Conservation (phyloP, 2,888 invertebrate species). For the Morpho achilles region DNA sequence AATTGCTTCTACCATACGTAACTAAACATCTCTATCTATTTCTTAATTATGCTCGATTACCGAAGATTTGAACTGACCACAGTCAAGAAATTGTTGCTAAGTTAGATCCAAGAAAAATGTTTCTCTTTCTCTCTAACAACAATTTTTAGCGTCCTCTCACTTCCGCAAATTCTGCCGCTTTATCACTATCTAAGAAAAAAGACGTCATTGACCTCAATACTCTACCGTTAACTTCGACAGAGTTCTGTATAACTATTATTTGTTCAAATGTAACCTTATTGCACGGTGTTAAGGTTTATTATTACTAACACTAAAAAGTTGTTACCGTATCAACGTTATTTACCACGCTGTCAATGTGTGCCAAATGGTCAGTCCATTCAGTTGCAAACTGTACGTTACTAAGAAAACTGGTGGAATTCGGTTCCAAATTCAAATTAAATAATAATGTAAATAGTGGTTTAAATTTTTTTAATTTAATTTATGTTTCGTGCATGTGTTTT, state of each 20-base stretch:
- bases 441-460: conserved; percentile 1
- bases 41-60: no score
- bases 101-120: conserved; percentile 30
- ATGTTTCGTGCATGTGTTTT: conserved; percentile 14
- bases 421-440: conserved; percentile 18
- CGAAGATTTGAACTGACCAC: conserved; percentile 39
- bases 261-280: conserved; percentile 27
- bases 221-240: conserved; percentile 33
- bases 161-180: conserved; percentile 53
- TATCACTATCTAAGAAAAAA: conserved; percentile 55
- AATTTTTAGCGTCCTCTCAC: conserved; percentile 39
- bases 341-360: conserved; percentile 33
- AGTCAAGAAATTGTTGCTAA: conserved; percentile 36
- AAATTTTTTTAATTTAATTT: conserved; percentile 8
- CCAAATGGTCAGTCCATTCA: conserved; percentile 44
- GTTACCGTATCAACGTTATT: conserved; percentile 27
- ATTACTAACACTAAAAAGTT: conserved; percentile 31
- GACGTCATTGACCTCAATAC: conserved; percentile 75
- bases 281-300: conserved; percentile 17
- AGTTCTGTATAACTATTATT: conserved; percentile 27
- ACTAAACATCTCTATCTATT: no score
- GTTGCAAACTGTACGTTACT: conserved; percentile 33
- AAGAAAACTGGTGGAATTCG: conserved; percentile 30
- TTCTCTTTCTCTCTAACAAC: conserved; percentile 35
- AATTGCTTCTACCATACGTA: no score